Evolutionary conservation across 1,140 invertebrate species (phyloP).

Genomic region (Colletes latitarsis): DNA sequence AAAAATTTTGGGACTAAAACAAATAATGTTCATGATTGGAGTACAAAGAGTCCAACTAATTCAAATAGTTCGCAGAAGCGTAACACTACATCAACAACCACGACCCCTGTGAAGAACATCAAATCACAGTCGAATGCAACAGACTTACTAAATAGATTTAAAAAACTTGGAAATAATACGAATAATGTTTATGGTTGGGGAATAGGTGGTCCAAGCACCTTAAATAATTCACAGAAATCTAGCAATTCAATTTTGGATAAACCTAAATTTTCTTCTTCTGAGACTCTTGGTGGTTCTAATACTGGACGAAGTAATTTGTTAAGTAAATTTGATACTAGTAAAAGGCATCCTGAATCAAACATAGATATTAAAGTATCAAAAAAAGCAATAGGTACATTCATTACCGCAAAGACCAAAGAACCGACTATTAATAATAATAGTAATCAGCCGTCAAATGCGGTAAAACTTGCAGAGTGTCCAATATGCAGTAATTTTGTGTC

Average conservation of each 20-base stretch:
- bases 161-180: slow-evolving; percentile 70
- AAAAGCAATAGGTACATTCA: not conserved
- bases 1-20: too few relatives aligned
- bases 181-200: slow-evolving; percentile 72
- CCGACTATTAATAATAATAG: slow-evolving; percentile 8
- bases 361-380: not conserved
- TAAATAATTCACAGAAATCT: not conserved
- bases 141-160: slow-evolving; percentile 31
- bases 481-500: slow-evolving; percentile 72
- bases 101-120: not conserved
- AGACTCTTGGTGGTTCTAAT: slow-evolving; percentile 69
- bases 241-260: not conserved
- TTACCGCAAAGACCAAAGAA: not conserved
- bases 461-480: slow-evolving; percentile 74
- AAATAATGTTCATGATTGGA: too few relatives aligned
- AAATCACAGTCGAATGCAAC: slow-evolving; percentile 23
- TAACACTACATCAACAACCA: not conserved
- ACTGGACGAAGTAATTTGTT: slow-evolving; percentile 47
- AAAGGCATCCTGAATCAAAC: not conserved
- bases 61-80: too few relatives aligned
- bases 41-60: too few relatives aligned
- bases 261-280: slow-evolving; percentile 63
- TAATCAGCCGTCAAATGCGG: slow-evolving; percentile 26
- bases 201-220: slow-evolving; percentile 59
- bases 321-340: slow-evolving; percentile 33